Evolutionary conservation across 2,888 invertebrate species (phyloP).

Genomic region (Emmelina monodactyla): DNA sequence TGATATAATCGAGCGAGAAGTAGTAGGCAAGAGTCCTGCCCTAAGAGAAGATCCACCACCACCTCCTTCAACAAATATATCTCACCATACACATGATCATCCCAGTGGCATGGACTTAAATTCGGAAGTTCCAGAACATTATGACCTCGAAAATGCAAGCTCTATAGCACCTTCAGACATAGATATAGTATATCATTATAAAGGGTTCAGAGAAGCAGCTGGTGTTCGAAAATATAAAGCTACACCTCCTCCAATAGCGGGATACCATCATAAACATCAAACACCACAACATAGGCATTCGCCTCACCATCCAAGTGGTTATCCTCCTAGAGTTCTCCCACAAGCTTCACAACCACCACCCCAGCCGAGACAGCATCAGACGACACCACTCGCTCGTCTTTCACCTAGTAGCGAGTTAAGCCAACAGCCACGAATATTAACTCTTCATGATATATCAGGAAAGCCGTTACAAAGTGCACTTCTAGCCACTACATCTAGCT

Average conservation of each 20-base stretch:
- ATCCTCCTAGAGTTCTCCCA: slow-evolving; percentile 76
- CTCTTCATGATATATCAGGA: slow-evolving; percentile 91
- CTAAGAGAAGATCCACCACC: slow-evolving; percentile 80
- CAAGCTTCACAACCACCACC: slow-evolving; percentile 74
- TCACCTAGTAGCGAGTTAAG: slow-evolving; percentile 94
- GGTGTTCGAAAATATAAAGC: slow-evolving; percentile 89
- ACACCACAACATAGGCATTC: slow-evolving; percentile 79
- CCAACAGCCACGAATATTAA: slow-evolving; percentile 91
- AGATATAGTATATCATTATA: slow-evolving; percentile 96
- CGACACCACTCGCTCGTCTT: slow-evolving; percentile 87
- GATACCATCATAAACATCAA: slow-evolving; percentile 80
- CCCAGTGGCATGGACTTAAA: slow-evolving; percentile 77
- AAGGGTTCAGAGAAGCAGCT: slow-evolving; percentile 87
- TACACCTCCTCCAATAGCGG: slow-evolving; percentile 80
- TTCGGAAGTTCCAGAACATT: slow-evolving; percentile 88
- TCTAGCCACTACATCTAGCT: slow-evolving; percentile 87
- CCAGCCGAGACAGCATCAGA: slow-evolving; percentile 79
- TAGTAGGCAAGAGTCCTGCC: slow-evolving; percentile 83
- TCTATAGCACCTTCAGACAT: slow-evolving; percentile 98
- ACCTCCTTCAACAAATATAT: slow-evolving; percentile 76
- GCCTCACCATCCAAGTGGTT: slow-evolving; percentile 77
- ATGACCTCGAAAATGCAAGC: slow-evolving; percentile 96
- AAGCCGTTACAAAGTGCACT: slow-evolving; percentile 90
- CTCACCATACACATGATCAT: slow-evolving; percentile 77
- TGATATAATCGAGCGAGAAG: slow-evolving; percentile 92